phyloP scores from a whole-genome alignment of 2,797 vertebrate species.

The Spinibarbus caldwelli region DNA sequence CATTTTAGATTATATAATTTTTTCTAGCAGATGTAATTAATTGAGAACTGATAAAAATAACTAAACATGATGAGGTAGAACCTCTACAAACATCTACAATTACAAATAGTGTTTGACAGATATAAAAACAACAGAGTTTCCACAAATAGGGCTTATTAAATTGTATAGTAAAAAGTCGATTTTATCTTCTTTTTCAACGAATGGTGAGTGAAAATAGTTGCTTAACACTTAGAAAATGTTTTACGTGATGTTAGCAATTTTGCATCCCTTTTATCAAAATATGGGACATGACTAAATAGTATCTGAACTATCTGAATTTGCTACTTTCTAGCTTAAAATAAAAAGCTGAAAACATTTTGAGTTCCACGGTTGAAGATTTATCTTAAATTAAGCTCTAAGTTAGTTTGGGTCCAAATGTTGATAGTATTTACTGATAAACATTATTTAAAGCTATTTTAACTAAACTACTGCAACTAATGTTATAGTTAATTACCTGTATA shows the following conservation, averaged over 20 bases:
- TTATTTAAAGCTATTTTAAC: background rate
- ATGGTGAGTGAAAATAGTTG: background rate
- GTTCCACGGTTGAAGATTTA: no score
- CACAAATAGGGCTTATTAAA: background rate
- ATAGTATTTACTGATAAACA: background rate
- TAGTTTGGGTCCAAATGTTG: background rate
- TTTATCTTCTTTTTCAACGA: background rate
- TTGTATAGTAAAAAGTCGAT: background rate
- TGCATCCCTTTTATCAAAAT: background rate
- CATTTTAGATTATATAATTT: no score
- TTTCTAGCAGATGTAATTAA: background rate
- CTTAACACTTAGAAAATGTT: no score
- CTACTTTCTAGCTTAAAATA: background rate
- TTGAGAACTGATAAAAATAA: background rate
- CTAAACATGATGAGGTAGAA: background rate
- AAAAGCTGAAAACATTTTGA: background rate
- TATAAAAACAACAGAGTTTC: background rate
- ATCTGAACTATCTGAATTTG: background rate
- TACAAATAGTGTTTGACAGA: background rate
- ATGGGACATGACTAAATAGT: background rate
- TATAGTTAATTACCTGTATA: no score
- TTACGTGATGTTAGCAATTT: background rate
- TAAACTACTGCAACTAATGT: no score
- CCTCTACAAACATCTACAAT: background rate
- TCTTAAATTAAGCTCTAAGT: background rate